A percentile compares a stretch with the other conserved stretches of the same genome.
These are phyloP conservation scores for Drosophila kanapiae DNA, from an alignment of 1,140 invertebrate genomes.

Conservation along the genomic window DNA sequence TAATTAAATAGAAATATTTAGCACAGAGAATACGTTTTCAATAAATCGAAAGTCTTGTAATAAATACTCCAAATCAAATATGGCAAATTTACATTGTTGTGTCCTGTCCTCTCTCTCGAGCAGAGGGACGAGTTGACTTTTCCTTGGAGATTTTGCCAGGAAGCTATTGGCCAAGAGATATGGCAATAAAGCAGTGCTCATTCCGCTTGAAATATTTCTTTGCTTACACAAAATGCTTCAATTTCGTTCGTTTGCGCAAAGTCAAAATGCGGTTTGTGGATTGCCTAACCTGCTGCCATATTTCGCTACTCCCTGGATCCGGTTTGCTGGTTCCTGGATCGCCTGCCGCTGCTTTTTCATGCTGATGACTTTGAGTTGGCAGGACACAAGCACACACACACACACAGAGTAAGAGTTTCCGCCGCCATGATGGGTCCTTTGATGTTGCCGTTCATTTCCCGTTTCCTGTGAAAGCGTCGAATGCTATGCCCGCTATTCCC, in stretches of 20 bases:
- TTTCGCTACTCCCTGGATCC: neutral
- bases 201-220: constrained; percentile 20
- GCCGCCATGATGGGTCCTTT: constrained; percentile 41
- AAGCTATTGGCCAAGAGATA: neutral
- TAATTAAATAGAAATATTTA: too few relatives aligned
- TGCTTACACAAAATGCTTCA: constrained; percentile 16
- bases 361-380: constrained; percentile 45
- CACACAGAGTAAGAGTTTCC: constrained; percentile 2
- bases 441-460: constrained; percentile 33
- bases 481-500: constrained; percentile 12
- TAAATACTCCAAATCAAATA: neutral
- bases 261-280: constrained; percentile 7
- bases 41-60: too few relatives aligned
- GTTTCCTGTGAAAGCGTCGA: constrained; percentile 6
- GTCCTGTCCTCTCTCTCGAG: too few relatives aligned
- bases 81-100: neutral
- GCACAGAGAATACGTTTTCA: too few relatives aligned
- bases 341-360: constrained; percentile 9
- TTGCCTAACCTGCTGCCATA: constrained; percentile 25
- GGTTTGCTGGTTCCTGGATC: neutral
- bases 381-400: constrained; percentile 7
- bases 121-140: neutral
- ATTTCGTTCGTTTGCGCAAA: neutral
- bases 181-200: neutral
- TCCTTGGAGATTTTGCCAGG: neutral